Base-by-base conservation (phyloP, 2,113 vertebrate species). In the Eolophus roseicapilla region DNA sequence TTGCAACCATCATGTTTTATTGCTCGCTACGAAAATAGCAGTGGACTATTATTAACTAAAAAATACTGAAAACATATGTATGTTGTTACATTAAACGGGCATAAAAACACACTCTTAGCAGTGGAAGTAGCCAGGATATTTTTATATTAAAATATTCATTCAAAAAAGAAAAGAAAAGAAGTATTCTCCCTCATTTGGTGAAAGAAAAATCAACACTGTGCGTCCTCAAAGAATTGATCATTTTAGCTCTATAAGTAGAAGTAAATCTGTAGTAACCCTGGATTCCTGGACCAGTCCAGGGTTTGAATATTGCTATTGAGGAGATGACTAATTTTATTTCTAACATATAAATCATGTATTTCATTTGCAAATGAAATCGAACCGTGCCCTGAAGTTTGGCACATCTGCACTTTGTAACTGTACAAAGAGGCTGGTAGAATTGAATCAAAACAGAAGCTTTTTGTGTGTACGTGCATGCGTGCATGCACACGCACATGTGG, bases 331-430 rank as follows among this genome's bases (percentile, higher is more conserved):
- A 24, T 50, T 43, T 44, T 71, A 53, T 65, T 94, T 84, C 31
- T 8, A 27, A 60, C 20, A 28, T 46, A 76, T 28, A 80, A 82
- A 74, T 63, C 3, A 55, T 47, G 27, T 70, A 81, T 74, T 92
- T 82, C 3, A 65, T 79, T 90, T 90, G 43, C 39, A 93, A 96
- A 78, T 71, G 44, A 68, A 92, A 81, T 25, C 25, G 43, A 85
- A 35, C 31, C 4, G 39, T 82, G 53, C 35, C 55, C 55, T 71
- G 46, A 67, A 90, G 82, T 84, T 55, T 43, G 65, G 71, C 86
- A 93, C 95, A 96, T 95, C 93, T 96, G 86, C 92, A 93, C n/a
- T 86, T 86, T 60, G 69, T 19, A 88, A 91, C 53, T 78, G 76
- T 28, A 81, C 60, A 71, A 83, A 83, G 93, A 88, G 78, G 73